A percentile compares a stretch with the other conserved stretches of the same genome.
phyloP scores from a whole-genome alignment of 1,140 invertebrate species.

The Hirudo medicinalis region DNA sequence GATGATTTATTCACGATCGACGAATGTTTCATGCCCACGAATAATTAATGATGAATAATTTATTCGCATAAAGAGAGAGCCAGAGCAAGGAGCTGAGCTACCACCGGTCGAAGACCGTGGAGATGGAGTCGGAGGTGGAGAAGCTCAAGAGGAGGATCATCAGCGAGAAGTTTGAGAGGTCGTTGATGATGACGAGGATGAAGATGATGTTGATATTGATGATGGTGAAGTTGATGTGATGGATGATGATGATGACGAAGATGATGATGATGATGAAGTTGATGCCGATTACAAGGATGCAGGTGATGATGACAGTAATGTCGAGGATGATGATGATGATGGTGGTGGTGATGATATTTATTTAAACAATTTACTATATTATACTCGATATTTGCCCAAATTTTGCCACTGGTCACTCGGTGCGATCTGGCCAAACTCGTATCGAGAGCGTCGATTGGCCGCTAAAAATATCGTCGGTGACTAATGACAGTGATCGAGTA shows the following conservation, averaged over 20 bases:
- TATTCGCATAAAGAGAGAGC: slow-evolving; percentile 29
- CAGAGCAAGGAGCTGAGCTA: slow-evolving; percentile 38
- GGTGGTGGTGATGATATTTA: not conserved
- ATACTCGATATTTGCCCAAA: no score
- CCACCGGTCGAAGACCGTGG: slow-evolving; percentile 37
- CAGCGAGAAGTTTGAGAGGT: slow-evolving; percentile 42
- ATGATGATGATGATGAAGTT: not conserved
- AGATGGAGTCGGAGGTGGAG: slow-evolving; percentile 40
- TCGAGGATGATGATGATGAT: not conserved
- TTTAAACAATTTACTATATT: not conserved
- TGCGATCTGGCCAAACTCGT: no score
- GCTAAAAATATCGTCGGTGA: no score
- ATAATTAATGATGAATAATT: not conserved
- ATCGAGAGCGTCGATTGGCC: no score
- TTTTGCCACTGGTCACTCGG: no score
- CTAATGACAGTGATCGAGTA: no score
- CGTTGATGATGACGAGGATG: slow-evolving; percentile 4
- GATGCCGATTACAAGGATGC: not conserved
- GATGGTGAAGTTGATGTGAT: not conserved
- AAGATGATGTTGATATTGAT: not conserved
- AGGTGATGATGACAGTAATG: no score
- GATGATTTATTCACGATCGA: not conserved
- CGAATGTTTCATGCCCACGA: not conserved
- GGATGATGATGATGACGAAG: not conserved
- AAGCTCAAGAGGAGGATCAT: slow-evolving; percentile 37